A percentile compares a stretch with the other conserved stretches of the same genome.
Conservation (phyloP, 2,113 vertebrate species). For the Acrocephalus kingi region DNA sequence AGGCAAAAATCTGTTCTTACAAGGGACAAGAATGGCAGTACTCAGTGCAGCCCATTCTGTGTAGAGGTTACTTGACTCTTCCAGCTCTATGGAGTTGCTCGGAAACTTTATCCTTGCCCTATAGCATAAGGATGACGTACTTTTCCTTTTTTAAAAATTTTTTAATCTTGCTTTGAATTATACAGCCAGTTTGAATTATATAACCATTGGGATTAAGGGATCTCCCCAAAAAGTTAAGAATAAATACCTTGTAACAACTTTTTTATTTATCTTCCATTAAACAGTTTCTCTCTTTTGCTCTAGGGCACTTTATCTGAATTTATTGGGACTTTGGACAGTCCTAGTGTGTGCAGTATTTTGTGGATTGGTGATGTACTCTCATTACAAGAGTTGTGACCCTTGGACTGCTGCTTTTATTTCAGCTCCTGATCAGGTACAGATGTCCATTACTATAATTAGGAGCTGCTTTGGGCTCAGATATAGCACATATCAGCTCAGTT, state of each 20-base stretch:
- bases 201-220: not conserved
- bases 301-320: constrained; percentile 86
- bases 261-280: not conserved
- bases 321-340: constrained; percentile 83
- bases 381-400: constrained; percentile 83
- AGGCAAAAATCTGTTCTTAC: not conserved
- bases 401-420: constrained; percentile 81
- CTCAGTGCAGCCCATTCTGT: not conserved
- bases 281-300: not conserved
- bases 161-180: not conserved
- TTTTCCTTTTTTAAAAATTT: not conserved
- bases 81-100: not conserved
- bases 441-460: not conserved
- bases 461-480: not conserved
- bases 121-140: not conserved
- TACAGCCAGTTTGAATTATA: not conserved
- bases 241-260: not conserved
- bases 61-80: not conserved
- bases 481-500: not conserved
- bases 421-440: constrained; percentile 84
- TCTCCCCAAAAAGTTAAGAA: not conserved
- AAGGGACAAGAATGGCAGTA: rapidly evolving
- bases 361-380: constrained; percentile 84
- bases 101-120: not conserved
- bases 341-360: constrained; percentile 79